Base-by-base conservation (phyloP, 2,888 invertebrate genomes). In the Alloplasta piceator region DNA sequence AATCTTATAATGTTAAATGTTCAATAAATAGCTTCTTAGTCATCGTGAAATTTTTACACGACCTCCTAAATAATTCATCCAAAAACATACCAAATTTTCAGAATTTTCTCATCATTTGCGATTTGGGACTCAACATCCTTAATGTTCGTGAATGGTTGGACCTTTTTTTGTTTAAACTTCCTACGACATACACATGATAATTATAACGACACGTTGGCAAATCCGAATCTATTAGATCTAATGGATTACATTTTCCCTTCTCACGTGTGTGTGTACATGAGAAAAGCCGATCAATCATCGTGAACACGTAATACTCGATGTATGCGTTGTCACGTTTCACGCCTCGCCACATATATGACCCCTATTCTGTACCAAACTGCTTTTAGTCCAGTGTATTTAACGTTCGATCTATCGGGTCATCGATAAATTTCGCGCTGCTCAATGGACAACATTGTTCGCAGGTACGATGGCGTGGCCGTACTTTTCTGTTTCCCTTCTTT, bases 361-460 rank as follows among this genome's bases (percentile, higher is more conserved):
- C 26, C 26, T 26, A 26, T 0, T 1, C 26, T 26, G 3, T 56
- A 7, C 9, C 36, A 26, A 56, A 36, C 26, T 5, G 26, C 10
- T 36, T 55, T 14, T 9, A 36, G 12, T 66, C 26, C 55, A 73
- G 50, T 67, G 48, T 74, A 74, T 67, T 74, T 66, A 74, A 58
- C 39, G 39, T 52, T 6, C 58, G 26, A 67, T 74, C 41, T 39
- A 60, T 74, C 66, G 50, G 64, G 66, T 60, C 74, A 50, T 39
- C 36, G 61, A 36, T 61, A n/a, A 50, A 68, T 67, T 75, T 52
- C 12, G 12, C 12, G 14, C 63, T 6, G 26, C 26, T 55, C 36
- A 48, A 60, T 48, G 58, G 9, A 68, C 41, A 68, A 46, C 38
- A 12, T 70, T 63, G 39, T 16, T 63, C 48, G 14, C 4, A 12